Evolutionary conservation across 2,797 vertebrate species (phyloP).

Genomic region (Gadopsis bispinosus): DNA sequence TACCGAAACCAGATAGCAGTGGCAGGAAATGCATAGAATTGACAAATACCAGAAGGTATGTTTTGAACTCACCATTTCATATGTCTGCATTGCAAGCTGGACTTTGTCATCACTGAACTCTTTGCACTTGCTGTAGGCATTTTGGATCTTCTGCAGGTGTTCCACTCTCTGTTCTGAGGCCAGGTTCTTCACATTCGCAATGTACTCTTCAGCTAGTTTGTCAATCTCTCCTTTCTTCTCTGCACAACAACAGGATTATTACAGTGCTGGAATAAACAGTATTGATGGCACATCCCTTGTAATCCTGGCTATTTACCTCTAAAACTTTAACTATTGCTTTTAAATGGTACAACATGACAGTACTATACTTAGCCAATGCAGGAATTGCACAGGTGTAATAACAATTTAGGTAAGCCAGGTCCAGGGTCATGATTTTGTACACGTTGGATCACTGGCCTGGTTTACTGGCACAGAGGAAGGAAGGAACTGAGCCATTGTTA

Average conservation of each 20-base stretch:
- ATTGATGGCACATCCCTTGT: neutral
- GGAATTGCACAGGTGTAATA: neutral
- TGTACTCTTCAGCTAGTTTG: slow-evolving; percentile 92
- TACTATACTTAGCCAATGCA: neutral
- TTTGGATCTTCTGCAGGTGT: slow-evolving; percentile 94
- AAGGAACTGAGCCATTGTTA: neutral
- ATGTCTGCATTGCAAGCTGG: slow-evolving; percentile 99
- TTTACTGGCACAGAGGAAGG: neutral
- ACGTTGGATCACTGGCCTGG: too few relatives aligned
- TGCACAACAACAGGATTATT: slow-evolving; percentile 66
- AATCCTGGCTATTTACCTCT: neutral
- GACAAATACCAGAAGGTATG: neutral
- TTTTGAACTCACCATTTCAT: slow-evolving; percentile 93
- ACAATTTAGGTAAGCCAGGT: neutral
- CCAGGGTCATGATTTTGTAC: neutral
- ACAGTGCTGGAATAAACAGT: neutral
- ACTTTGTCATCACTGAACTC: slow-evolving; percentile 99
- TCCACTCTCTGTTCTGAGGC: slow-evolving; percentile 91
- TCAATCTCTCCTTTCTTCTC: slow-evolving; percentile 97
- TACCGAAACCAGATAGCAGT: neutral
- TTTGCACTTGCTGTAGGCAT: slow-evolving; percentile 93
- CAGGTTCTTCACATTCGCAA: slow-evolving; percentile 90
- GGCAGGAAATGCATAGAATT: neutral
- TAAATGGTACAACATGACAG: neutral
- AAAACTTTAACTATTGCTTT: neutral